Base-by-base conservation (phyloP, 53 echinoderm and acorn worm genomes). In the Antedon mediterranea region DNA sequence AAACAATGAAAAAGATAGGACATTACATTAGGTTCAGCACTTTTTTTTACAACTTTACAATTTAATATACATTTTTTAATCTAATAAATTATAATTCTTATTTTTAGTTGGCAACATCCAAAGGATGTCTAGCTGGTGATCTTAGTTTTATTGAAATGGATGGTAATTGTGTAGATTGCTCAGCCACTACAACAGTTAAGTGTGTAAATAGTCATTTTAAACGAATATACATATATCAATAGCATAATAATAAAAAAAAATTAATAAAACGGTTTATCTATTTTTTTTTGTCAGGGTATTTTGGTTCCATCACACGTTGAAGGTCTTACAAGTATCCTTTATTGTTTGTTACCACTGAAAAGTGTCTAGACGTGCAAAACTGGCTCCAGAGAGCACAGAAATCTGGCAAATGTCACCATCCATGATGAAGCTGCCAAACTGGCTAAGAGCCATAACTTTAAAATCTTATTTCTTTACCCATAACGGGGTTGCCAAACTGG, bases 271-370 rank as follows among this genome's bases (percentile, higher is more conserved):
- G n/a, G 73, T 30, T 30, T 5, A 4, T 29, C 20, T n/a, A n/a
- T n/a, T n/a, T 72, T 34, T 78, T 28, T 77, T 43, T 80, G 78
- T 33, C 89, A 93, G 93, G 93, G 93, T 31, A 78, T 86, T 43
- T 80, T 82, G 30, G 79, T 93, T 14, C 87, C 93, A 43, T 84
- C 85, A 31, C 88, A 93, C 84, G 85, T 90, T 30, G 84, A 84
- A n/a, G 88, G 85, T 30, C 80, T 93, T n/a, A 29, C 77, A 77
- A 90, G 93, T 93, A 93, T 93, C 93, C 93, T 93, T 92, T 82
- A 23, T 57, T 57, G n/a, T 57, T 26, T 57, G 11, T 57, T 57
- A 57, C 18, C 57, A 57, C 2, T 26, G 23, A 37, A n/a, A n/a
- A 11, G 9, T 57, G 2, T 5, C 34, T 44, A 94, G 94, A 91